A percentile compares a stretch with the other conserved stretches of the same genome.
phyloP scores from a whole-genome alignment of 2,888 invertebrate genomes.

The Drosophila acutilabella region DNA sequence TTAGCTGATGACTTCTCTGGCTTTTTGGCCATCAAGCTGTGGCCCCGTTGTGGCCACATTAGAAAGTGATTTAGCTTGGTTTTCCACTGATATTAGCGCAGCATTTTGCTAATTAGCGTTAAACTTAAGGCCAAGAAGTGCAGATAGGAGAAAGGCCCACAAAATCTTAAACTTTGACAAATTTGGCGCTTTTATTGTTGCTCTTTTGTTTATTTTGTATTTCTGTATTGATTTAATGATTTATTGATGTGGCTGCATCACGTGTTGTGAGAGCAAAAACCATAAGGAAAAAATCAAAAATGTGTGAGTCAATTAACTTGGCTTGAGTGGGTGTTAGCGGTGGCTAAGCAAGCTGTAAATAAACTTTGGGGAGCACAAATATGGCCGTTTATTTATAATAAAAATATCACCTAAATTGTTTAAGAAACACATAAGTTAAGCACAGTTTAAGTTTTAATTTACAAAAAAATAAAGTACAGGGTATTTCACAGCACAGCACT shows the following conservation, averaged over 20 bases:
- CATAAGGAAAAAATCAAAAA: not conserved
- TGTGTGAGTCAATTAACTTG: constrained; percentile 25
- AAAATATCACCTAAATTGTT: not conserved
- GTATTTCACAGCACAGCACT: not conserved
- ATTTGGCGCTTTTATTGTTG: not conserved
- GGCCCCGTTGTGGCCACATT: constrained; percentile 63
- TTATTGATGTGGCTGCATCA: constrained; percentile 25
- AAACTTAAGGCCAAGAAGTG: not conserved
- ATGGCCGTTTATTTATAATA: not conserved
- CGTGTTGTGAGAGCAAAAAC: constrained; percentile 8
- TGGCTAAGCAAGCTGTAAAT: no score
- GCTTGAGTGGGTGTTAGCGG: no score
- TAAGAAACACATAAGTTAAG: not conserved
- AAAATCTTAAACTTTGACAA: not conserved
- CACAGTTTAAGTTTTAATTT: no score
- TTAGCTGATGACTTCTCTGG: constrained; percentile 30
- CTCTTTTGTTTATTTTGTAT: not conserved
- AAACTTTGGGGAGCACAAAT: no score
- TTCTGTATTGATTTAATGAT: not conserved
- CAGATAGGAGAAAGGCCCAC: constrained; percentile 7
- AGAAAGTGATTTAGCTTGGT: constrained; percentile 64
- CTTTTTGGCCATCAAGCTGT: constrained; percentile 34
- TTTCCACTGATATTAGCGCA: constrained; percentile 41
- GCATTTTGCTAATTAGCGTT: constrained; percentile 58
- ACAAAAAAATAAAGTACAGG: not conserved